Base-by-base conservation (phyloP, 2,113 vertebrate species). In the Athene noctua region DNA sequence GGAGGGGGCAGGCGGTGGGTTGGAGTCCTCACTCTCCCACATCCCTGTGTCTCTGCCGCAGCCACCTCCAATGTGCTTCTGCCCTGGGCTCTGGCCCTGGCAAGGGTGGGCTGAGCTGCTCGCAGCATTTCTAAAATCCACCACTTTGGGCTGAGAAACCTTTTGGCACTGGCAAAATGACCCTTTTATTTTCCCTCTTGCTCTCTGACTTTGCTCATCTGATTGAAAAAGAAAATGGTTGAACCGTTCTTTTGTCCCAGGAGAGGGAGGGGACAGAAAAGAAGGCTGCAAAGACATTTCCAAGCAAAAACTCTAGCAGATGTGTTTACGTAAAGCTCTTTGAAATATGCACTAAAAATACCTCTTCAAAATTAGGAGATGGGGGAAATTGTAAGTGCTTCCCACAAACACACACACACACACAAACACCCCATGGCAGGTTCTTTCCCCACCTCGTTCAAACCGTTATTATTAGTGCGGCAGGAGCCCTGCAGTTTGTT, bases 341-440 rank as follows among this genome's bases (percentile, higher is more conserved):
- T 96, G 97, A 97, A 96, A 96, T 47, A 94, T 4, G 16, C 95
- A 68, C 98, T 98, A 98, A 98, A 98, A 98, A 98, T 98, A 98
- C 81, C 87, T 94, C 66, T 92, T 97, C 98, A 96, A 92, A 98
- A 97, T 97, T 94, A 97, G 96, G 96, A 97, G 94, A 92, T 40
- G 92, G 52, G 85, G 91, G 96, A 94, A 90, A 92, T 86, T 94
- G 71, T 58, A 65, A 94, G 78, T 57, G 87, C 95, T 97, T 97
- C 96, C 92, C 78, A 80, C 89, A 91, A 79, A 87, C 78, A 79
- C 52, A 71, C 72, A 63, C 72, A 63, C 42, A 46, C 22, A 80
- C 70, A 88, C 54, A 92, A 96, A 82, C 80, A 94, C 94, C 96
- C 91, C 91, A 57, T 59, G 72, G 90, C 95, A 88, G 93, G 89